Evolutionary conservation across 1,140 invertebrate species (phyloP).

Genomic region (Lucilia sericata): DNA sequence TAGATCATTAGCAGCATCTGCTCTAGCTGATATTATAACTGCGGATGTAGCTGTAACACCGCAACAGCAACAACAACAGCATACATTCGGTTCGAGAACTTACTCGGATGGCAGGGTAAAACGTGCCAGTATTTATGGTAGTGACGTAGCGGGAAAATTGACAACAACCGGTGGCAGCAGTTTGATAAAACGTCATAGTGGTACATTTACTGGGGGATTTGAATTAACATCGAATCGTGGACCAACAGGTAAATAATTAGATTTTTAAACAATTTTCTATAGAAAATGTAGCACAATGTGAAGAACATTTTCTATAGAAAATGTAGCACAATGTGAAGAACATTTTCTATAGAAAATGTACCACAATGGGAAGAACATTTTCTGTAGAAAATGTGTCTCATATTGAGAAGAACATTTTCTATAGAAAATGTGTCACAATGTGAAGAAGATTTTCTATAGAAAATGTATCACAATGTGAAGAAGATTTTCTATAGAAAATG

Average conservation of each 20-base stretch:
- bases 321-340: too few relatives aligned
- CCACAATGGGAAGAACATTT: too few relatives aligned
- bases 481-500: too few relatives aligned
- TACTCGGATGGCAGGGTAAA: slow-evolving; percentile 3
- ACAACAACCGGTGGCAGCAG: slow-evolving; percentile 6
- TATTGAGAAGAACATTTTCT: too few relatives aligned
- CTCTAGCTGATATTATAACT: background rate
- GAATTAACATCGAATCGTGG: background rate
- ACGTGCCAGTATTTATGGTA: slow-evolving; percentile 20
- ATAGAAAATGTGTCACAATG: too few relatives aligned
- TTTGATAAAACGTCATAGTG: slow-evolving; percentile 5
- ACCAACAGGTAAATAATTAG: slow-evolving; percentile 22
- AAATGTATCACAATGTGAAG: too few relatives aligned
- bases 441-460: too few relatives aligned
- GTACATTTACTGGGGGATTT: background rate
- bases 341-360: too few relatives aligned
- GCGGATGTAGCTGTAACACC: background rate
- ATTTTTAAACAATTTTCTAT: too few relatives aligned
- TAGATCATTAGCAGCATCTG: background rate
- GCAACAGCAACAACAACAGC: slow-evolving; percentile 3
- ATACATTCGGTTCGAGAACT: background rate
- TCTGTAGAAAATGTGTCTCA: too few relatives aligned
- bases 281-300: too few relatives aligned
- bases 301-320: too few relatives aligned
- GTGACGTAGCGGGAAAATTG: background rate